phyloP scores from a whole-genome alignment of 2,888 invertebrate genomes.

The Thymelicus sylvestris region DNA sequence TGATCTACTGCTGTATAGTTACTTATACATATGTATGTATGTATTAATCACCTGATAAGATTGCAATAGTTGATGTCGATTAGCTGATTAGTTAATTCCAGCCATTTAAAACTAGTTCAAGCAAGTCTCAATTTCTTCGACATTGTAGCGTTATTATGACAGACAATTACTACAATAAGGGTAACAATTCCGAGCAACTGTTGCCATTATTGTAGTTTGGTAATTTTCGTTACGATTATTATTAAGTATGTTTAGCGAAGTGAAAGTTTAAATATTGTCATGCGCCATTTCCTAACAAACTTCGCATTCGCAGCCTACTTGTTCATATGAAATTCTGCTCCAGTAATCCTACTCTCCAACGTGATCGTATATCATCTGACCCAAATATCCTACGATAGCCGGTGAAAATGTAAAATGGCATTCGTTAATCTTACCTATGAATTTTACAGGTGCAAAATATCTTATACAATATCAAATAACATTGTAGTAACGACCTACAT shows the following conservation, averaged over 20 bases:
- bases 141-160: constrained; percentile 12
- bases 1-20: background rate
- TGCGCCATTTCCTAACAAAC: constrained; percentile 70
- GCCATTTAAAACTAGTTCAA: constrained; percentile 1
- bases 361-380: constrained; percentile 77
- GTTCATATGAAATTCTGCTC: constrained; percentile 72
- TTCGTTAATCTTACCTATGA: constrained; percentile 47
- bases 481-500: background rate
- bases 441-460: background rate
- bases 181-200: constrained; percentile 5
- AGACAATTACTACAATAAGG: constrained; percentile 19
- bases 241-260: constrained; percentile 47
- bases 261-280: constrained; percentile 66
- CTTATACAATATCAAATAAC: background rate
- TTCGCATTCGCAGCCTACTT: constrained; percentile 81
- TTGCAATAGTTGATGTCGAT: background rate
- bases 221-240: constrained; percentile 20
- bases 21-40: background rate
- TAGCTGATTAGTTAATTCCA: constrained; percentile 1
- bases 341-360: constrained; percentile 68
- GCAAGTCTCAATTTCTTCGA: background rate
- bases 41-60: background rate
- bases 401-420: constrained; percentile 60
- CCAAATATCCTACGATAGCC: constrained; percentile 66
- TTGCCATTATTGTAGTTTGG: background rate